Evolutionary conservation across 1,140 invertebrate species (phyloP), one percentile per base, ranked within the genome.

Genomic region (Drosophila jambulina): DNA sequence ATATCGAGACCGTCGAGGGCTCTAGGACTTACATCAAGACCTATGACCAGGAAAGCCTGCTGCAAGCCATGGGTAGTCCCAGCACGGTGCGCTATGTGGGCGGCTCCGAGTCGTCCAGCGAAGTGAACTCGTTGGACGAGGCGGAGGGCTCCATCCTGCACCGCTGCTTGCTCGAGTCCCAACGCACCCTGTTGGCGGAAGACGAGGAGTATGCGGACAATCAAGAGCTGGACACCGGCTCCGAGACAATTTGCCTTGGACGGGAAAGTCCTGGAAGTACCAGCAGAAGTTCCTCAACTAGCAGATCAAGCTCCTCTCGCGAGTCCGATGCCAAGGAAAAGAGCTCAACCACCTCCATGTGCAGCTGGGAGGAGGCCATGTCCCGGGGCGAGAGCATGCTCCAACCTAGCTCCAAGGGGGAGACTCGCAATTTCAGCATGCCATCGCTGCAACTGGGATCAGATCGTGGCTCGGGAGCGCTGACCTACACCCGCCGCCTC

Each of bases 81-180:
- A 49, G 72, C 51, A 88, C 64, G 25, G 61, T 75, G 34, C 85
- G 72, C 21, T 75, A 68, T 77, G 80, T 88, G 69, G 77, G 49
- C 64, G 49, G 27, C 59, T 90, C 81, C 75, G 67, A 23, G 48
- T 90, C 81, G 67, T 63, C 59, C 69, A 62, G 38, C 17, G 81
- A 88, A n/a, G n/a, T 60, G 10, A 63, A 29, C 45, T 88, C 80
- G 19, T 62, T 79, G 74, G 48, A 64, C 63, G 84, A 79, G 45
- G 79, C 81, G 69, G 85, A 90, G 64, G 40, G 58, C 67, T 85
- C 81, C 75, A 84, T 78, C 54, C 67, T 85, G 56, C 78, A 75
- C 54, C 54, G 43, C 43, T 43, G 34, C 49, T 68, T 84, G 34
- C 54, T 25, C n/a, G 25, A 49, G 27, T 87, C 63, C 40, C 36